Conservation (phyloP, 1,140 invertebrate genomes). For the Orchesella cincta region DNA sequence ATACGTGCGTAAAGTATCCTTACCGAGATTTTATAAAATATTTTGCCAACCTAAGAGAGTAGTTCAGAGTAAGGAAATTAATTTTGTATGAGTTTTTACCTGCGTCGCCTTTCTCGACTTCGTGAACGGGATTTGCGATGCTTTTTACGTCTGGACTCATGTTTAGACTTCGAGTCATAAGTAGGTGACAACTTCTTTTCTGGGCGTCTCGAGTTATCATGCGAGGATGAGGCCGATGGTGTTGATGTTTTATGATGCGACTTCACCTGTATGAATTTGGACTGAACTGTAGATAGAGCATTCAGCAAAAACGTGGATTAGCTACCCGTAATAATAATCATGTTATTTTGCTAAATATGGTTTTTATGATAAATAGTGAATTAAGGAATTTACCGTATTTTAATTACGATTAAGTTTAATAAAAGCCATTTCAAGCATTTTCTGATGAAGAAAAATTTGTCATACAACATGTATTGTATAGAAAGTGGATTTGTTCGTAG, state of each 20-base stretch:
- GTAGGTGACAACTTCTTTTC: not conserved
- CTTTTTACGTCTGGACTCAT: not conserved
- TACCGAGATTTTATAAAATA: too few species aligned
- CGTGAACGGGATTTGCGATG: not conserved
- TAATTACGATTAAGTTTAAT: not conserved
- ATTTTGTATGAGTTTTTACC: too few species aligned
- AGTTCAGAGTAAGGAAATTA: too few species aligned
- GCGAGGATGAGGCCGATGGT: not conserved
- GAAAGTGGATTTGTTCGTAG: too few species aligned
- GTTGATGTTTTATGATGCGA: not conserved
- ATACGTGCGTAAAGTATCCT: too few species aligned
- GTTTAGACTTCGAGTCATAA: not conserved
- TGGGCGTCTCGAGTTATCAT: not conserved
- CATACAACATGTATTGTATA: too few species aligned
- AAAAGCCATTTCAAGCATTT: too few species aligned
- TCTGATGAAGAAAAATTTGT: too few species aligned
- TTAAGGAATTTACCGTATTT: not conserved
- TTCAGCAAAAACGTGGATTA: slow-evolving; percentile 36
- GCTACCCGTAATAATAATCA: not conserved
- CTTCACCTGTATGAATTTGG: slow-evolving; percentile 45
- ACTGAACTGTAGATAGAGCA: slow-evolving; percentile 44
- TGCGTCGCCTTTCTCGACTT: not conserved
- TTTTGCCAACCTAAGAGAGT: too few species aligned
- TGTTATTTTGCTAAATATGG: too few species aligned
- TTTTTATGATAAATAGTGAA: not conserved